Evolutionary conservation across 2,113 vertebrate species (phyloP), one percentile per base, ranked within the genome.

Genomic region (Xenopus laevis): DNA sequence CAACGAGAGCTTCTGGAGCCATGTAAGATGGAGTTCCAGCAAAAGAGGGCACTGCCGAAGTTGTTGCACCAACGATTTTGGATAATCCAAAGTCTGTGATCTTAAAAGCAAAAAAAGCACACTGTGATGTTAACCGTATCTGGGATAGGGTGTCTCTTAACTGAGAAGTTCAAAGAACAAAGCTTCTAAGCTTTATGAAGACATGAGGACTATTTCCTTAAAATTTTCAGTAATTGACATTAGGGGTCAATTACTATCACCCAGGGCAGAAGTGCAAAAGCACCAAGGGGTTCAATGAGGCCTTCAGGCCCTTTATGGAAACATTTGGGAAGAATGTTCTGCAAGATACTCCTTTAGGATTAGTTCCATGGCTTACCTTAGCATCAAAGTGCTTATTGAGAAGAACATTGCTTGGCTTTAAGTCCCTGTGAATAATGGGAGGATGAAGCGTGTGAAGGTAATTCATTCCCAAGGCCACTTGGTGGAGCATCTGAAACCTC

Each of bases 61-160:
- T 74, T 1, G 65, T 87, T 72, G 40, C 21, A 46, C 75, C 80
- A 65, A 78, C 83, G 78, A 89, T 68, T 52, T 75, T 88, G 4
- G 93, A 86, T 23, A 96, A 82, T 64, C 92, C 93, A 70, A 95
- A 95, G 80, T 95, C 93, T 78, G 92, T 91, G 12, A 95, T 80
- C 94, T 95, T 77, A 4, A 15, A 15, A 60, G 12, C 9, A 60
- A 27, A 11, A 2, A 21, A 21, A 2, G 2, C 11, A 50, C 33
- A 40, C 30, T 1, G n/a, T n/a, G n/a, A n/a, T n/a, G n/a, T 40
- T 40, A 40, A 6, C 1, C 6, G 33, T 40, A 40, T 40, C 33
- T 40, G 33, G 33, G 6, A 40, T n/a, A n/a, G n/a, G n/a, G n/a
- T n/a, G n/a, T 40, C 1, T 40, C 1, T 58, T 58, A 58, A 20